phyloP scores from a whole-genome alignment of 2,797 vertebrate genomes.

The Xerus rutilus region DNA sequence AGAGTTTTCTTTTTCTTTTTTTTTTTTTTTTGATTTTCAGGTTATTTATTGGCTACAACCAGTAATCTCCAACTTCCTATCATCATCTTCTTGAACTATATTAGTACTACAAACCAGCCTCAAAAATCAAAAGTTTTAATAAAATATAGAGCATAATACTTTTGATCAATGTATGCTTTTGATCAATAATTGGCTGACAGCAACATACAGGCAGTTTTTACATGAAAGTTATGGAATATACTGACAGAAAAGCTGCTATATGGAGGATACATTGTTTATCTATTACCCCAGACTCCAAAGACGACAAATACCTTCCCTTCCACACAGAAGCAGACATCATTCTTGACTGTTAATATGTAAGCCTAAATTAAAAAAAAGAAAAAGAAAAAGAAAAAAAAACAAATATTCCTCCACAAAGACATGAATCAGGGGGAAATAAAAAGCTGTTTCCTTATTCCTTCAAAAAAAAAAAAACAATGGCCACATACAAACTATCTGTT shows the following conservation, averaged over 20 bases:
- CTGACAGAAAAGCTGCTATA: not conserved
- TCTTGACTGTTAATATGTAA: too few species aligned
- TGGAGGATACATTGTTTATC: not conserved
- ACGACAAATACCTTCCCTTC: not conserved
- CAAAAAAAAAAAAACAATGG: too few species aligned
- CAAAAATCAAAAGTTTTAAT: constrained; percentile 32
- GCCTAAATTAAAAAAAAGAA: too few species aligned
- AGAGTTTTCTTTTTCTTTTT: too few species aligned
- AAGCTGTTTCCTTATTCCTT: too few species aligned
- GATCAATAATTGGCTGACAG: constrained; percentile 46
- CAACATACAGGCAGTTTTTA: constrained; percentile 55
- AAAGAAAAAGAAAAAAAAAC: too few species aligned
- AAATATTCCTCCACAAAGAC: too few species aligned
- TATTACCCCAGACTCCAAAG: not conserved
- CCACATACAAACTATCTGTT: not conserved
- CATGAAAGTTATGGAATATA: not conserved
- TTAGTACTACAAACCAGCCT: constrained; percentile 32
- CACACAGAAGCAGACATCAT: not conserved
- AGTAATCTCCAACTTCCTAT: constrained; percentile 6
- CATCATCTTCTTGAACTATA: not conserved
- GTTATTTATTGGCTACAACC: not conserved
- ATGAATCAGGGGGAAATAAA: too few species aligned
- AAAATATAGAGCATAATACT: not conserved
- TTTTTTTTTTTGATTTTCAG: not conserved
- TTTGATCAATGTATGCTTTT: constrained; percentile 54